phyloP scores from a whole-genome alignment of 2,888 invertebrate species.

The Lasioglossum villosulum region DNA sequence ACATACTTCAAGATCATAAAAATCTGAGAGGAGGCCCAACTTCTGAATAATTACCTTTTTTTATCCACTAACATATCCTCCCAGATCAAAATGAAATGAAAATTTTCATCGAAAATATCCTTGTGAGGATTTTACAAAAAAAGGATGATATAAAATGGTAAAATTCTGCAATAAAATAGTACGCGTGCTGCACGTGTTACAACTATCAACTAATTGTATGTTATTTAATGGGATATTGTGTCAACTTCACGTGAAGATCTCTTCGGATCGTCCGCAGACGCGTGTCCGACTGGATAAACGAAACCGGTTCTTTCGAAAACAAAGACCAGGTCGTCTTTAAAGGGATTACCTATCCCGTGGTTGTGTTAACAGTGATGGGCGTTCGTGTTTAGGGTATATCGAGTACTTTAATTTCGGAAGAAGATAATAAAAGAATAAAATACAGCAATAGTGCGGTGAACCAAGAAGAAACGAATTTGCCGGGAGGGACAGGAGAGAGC shows the following conservation, averaged over 20 bases:
- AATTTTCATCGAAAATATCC: too few relatives aligned
- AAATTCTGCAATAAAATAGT: neutral
- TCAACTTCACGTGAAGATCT: neutral
- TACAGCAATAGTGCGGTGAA: neutral
- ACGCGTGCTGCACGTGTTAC: neutral
- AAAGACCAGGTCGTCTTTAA: neutral
- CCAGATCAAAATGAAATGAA: neutral
- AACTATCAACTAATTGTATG: neutral
- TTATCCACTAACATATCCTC: neutral
- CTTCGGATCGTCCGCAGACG: neutral
- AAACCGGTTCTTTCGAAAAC: constrained; percentile 10
- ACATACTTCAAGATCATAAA: too few relatives aligned
- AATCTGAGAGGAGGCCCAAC: too few relatives aligned
- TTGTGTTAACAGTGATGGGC: neutral
- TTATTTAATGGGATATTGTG: neutral
- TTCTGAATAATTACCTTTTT: too few relatives aligned
- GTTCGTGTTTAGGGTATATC: neutral
- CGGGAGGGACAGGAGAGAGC: neutral
- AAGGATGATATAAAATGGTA: neutral
- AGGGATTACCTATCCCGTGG: neutral
- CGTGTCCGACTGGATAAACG: neutral
- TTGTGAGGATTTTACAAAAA: neutral
- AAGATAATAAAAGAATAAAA: neutral
- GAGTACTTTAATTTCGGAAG: constrained; percentile 9
- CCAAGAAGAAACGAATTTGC: neutral